A percentile compares a stretch with the other conserved stretches of the same genome.
Conservation (phyloP, 2,888 invertebrate genomes). For the Deilephila elpenor region DNA sequence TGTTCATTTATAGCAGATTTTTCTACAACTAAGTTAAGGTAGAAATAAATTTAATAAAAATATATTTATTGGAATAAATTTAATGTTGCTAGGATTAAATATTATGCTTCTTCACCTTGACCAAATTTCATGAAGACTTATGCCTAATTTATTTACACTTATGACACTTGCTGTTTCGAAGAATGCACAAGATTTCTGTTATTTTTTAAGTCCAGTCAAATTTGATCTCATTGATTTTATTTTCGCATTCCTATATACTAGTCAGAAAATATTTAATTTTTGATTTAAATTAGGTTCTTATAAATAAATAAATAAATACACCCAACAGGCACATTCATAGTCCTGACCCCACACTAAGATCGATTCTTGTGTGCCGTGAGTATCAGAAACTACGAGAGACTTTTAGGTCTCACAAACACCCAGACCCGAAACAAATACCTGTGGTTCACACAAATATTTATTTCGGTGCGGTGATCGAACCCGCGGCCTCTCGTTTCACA, state of each 20-base stretch:
- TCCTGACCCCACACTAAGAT: no score
- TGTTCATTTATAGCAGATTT: neutral
- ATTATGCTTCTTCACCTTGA: neutral
- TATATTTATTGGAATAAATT: constrained; percentile 2
- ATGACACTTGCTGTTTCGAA: no score
- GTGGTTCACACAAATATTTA: no score
- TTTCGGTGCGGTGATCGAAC: no score
- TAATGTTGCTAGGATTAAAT: neutral
- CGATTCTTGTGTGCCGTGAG: no score
- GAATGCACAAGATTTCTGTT: no score
- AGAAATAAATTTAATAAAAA: neutral
- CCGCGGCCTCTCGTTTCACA: no score
- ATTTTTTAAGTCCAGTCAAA: neutral
- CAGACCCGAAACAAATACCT: no score
- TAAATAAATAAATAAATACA: no score
- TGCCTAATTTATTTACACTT: no score
- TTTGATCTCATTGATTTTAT: neutral
- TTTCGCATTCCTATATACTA: neutral
- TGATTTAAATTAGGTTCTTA: neutral
- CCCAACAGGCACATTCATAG: no score
- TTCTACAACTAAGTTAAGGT: neutral
- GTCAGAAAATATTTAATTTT: neutral
- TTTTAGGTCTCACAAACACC: neutral
- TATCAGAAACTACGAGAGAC: neutral
- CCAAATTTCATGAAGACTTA: neutral